phyloP scores from a whole-genome alignment of 2,113 vertebrate species.

The Pseudopipra pipra region DNA sequence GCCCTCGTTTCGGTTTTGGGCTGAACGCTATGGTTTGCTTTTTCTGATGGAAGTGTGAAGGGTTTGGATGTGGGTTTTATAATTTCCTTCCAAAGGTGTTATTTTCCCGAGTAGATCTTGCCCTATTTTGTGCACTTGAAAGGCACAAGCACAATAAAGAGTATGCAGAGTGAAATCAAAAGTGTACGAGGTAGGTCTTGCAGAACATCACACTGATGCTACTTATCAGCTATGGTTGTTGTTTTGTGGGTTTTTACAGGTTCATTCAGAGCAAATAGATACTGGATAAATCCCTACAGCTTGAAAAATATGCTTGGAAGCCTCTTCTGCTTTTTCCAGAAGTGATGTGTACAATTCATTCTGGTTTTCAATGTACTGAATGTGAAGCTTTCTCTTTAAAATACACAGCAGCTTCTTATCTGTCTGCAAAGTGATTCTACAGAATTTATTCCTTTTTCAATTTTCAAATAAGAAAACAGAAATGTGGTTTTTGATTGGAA shows the following conservation, averaged over 20 bases:
- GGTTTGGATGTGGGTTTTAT: neutral
- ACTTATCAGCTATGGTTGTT: accelerated
- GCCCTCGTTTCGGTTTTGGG: neutral
- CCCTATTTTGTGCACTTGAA: neutral
- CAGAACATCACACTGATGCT: neutral
- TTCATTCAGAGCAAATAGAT: neutral
- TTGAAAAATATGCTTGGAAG: neutral
- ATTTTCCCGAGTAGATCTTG: neutral
- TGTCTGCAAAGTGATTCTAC: neutral
- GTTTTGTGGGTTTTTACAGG: neutral
- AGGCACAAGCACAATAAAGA: neutral
- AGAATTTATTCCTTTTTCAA: neutral
- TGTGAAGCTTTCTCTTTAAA: neutral
- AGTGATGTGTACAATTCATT: neutral
- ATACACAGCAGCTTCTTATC: neutral
- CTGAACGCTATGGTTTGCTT: neutral
- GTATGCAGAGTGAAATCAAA: neutral
- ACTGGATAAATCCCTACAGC: neutral
- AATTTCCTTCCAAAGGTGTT: neutral
- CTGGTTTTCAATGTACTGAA: neutral
- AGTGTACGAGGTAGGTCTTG: neutral
- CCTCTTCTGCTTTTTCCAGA: neutral
- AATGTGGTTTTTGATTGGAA: neutral
- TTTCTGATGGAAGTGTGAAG: accelerated
- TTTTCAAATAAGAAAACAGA: neutral